A percentile compares a stretch with the other conserved stretches of the same genome.
Evolutionary conservation across 2,888 invertebrate genomes (phyloP).

Genomic region (Erannis defoliaria): DNA sequence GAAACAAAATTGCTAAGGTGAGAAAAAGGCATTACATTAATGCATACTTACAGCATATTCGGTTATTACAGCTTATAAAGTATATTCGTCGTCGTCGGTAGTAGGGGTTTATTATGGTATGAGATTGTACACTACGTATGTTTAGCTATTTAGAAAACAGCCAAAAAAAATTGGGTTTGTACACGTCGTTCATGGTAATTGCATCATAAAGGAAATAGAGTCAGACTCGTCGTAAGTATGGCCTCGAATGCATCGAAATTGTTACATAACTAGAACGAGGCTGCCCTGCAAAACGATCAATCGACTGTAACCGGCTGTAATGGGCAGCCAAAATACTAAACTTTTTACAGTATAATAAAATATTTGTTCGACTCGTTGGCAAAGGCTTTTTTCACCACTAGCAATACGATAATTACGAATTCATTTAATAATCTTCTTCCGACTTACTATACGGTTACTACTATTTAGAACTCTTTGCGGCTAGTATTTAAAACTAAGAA

Average conservation of each 20-base stretch:
- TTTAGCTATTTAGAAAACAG: neutral
- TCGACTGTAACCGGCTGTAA: conserved; percentile 3
- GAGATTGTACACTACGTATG: neutral
- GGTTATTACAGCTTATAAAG: too few relatives aligned
- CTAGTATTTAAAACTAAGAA: too few relatives aligned
- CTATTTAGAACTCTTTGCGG: too few relatives aligned
- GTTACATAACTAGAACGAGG: conserved; percentile 4
- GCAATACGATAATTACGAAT: too few relatives aligned
- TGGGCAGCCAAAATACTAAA: neutral
- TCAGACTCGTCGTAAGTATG: conserved; percentile 10
- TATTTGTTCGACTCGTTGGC: too few relatives aligned
- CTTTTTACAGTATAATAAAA: too few relatives aligned
- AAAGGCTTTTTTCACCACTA: too few relatives aligned
- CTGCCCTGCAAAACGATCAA: conserved; percentile 4
- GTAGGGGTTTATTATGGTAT: too few relatives aligned
- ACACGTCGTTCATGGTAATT: conserved; percentile 20
- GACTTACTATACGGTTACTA: too few relatives aligned
- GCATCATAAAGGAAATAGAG: conserved; percentile 26
- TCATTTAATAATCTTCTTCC: too few relatives aligned
- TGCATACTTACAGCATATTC: too few relatives aligned
- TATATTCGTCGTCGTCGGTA: too few relatives aligned
- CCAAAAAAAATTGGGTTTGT: conserved; percentile 4
- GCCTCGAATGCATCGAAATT: conserved; percentile 21
- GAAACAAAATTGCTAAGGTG: neutral
- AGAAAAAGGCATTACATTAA: neutral